These are phyloP conservation scores for Melieria crassipennis DNA, from an alignment of 2,888 invertebrate species.

Conservation along the genomic window DNA sequence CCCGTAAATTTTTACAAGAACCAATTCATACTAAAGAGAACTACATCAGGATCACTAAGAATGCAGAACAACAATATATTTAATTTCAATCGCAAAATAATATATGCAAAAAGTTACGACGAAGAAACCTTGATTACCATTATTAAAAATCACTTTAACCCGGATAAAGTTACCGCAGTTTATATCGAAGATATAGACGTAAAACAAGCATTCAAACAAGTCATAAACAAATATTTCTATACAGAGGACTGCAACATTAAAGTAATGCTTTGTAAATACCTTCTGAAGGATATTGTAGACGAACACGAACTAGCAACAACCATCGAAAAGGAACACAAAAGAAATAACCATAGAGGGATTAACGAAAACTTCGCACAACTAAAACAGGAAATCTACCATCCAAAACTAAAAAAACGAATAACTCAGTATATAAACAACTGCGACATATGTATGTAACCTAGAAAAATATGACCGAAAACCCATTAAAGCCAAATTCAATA, in stretches of 20 bases:
- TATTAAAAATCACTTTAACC: constrained; percentile 16
- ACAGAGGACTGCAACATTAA: no score
- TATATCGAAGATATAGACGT: constrained; percentile 2
- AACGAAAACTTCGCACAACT: constrained; percentile 15
- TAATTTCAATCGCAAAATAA: constrained; percentile 13
- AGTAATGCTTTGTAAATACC: no score
- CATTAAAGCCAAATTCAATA: neutral
- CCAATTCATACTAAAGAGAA: no score
- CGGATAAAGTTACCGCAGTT: constrained; percentile 5
- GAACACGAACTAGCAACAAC: neutral
- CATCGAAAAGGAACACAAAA: constrained; percentile 22
- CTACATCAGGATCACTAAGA: constrained; percentile 1
- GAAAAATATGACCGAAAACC: no score
- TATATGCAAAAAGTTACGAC: constrained; percentile 13
- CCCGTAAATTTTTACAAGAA: no score
- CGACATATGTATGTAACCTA: no score
- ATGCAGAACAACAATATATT: constrained; percentile 17
- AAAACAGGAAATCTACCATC: constrained; percentile 20
- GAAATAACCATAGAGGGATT: constrained; percentile 20
- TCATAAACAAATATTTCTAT: constrained; percentile 7
- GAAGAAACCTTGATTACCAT: constrained; percentile 15
- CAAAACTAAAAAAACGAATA: constrained; percentile 12
- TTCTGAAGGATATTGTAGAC: no score
- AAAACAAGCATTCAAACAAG: constrained; percentile 13
- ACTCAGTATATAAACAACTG: neutral